These are phyloP conservation scores for Porites rus DNA, from an alignment of 92 coral and sea anemone species.

Conservation along the genomic window DNA sequence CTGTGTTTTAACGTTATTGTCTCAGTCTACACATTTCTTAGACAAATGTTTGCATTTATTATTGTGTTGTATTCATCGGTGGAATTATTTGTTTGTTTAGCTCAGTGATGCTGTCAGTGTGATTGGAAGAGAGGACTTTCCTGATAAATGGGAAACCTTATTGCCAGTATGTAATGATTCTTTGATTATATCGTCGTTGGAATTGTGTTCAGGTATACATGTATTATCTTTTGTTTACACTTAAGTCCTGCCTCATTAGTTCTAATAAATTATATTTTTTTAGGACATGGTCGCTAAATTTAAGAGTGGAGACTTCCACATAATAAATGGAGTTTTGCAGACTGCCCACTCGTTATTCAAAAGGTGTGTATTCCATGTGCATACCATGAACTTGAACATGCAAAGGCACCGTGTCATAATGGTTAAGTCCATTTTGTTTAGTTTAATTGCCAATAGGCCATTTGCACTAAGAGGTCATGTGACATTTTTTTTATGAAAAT, in stretches of 20 bases:
- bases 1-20: neutral
- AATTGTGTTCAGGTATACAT: neutral
- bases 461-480: too few relatives aligned
- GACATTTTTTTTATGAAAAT: too few relatives aligned
- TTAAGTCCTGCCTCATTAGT: neutral
- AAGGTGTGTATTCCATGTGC: conserved; percentile 57
- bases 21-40: neutral
- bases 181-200: neutral
- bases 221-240: neutral
- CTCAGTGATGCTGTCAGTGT: conserved; percentile 98
- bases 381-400: too few relatives aligned
- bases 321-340: conserved; percentile 94
- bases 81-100: conserved; percentile 40
- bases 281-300: conserved; percentile 94
- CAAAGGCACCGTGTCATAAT: too few relatives aligned
- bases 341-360: conserved; percentile 98
- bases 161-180: conserved; percentile 75
- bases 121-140: conserved; percentile 98
- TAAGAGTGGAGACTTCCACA: conserved; percentile 83
- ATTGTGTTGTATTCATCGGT: neutral
- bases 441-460: too few relatives aligned
- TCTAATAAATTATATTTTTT: neutral
- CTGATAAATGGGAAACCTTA: conserved; percentile 87
- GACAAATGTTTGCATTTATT: neutral
- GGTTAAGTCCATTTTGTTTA: too few relatives aligned